These are phyloP conservation scores for Melopsittacus undulatus DNA, from an alignment of 2,797 vertebrate genomes.

Conservation along the genomic window DNA sequence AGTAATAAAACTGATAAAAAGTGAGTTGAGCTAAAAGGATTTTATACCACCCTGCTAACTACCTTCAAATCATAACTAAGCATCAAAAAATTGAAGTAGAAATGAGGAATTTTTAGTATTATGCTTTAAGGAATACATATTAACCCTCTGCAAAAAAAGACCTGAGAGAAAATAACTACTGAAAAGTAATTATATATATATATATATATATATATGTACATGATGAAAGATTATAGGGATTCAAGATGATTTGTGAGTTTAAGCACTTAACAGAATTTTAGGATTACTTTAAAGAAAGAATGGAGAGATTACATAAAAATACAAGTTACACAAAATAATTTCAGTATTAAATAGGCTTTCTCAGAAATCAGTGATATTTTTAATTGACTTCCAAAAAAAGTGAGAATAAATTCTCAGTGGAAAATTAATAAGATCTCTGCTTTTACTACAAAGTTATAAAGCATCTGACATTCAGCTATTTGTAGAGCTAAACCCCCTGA, in stretches of 20 bases:
- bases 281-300: background rate
- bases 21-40: background rate
- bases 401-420: background rate
- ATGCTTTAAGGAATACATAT: background rate
- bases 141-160: background rate
- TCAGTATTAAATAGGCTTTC: background rate
- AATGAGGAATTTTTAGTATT: background rate
- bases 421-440: background rate
- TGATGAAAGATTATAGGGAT: background rate
- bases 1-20: slow-evolving; percentile 1
- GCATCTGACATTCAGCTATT: background rate
- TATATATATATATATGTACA: background rate
- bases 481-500: background rate
- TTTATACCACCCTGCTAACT: background rate
- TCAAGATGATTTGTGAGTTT: background rate
- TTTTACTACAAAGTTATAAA: background rate
- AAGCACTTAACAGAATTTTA: background rate
- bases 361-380: background rate
- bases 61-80: background rate
- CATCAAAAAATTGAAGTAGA: background rate
- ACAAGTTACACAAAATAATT: background rate
- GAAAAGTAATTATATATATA: background rate
- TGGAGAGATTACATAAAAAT: background rate
- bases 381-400: background rate
- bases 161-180: background rate